Conservation (phyloP, 2,113 vertebrate species). For the Cavia porcellus region DNA sequence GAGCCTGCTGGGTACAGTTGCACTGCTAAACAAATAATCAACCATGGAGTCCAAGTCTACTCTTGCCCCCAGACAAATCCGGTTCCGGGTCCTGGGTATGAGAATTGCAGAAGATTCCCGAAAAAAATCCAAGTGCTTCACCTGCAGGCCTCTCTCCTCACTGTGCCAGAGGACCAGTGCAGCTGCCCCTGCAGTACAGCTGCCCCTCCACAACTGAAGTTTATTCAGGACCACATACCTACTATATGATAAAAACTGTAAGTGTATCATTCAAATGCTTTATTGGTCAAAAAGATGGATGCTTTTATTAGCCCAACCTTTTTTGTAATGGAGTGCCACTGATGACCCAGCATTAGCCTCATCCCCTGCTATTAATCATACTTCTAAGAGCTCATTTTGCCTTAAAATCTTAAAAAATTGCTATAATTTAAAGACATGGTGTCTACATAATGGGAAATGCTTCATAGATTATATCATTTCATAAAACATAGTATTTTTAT, state of each 20-base stretch:
- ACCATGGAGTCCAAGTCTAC: not conserved
- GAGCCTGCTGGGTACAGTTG: not conserved
- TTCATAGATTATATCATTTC: constrained; percentile 90
- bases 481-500: constrained; percentile 87
- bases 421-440: constrained; percentile 92
- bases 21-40: not conserved
- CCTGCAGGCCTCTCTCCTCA: constrained; percentile 50
- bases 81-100: not conserved
- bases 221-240: constrained; percentile 87
- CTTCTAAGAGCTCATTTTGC: constrained; percentile 91
- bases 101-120: not conserved
- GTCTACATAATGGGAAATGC: constrained; percentile 91
- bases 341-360: constrained; percentile 90
- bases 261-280: constrained; percentile 90
- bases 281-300: constrained; percentile 91
- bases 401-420: constrained; percentile 93
- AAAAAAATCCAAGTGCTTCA: not conserved
- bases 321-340: constrained; percentile 92
- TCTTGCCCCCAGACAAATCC: not conserved
- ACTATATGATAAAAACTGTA: constrained; percentile 86
- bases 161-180: constrained; percentile 36
- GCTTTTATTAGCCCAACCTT: constrained; percentile 91
- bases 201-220: constrained; percentile 82
- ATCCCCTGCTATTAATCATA: constrained; percentile 91
- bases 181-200: constrained; percentile 44